These are phyloP conservation scores for Himalopsyche phryganea DNA, from an alignment of 1,140 invertebrate species.

Conservation along the genomic window DNA sequence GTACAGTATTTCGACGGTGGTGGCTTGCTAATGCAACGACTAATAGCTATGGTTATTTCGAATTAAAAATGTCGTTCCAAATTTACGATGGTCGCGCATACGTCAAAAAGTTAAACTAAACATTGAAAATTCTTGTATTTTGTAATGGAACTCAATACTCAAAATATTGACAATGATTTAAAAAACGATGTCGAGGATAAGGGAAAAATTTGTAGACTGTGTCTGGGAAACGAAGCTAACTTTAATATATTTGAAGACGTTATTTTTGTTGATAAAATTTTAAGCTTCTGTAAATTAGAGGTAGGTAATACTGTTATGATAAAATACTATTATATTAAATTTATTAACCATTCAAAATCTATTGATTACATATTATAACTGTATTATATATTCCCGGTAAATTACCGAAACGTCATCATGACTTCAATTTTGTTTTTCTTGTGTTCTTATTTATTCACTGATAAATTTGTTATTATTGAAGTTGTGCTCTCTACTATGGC, in stretches of 20 bases:
- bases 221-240: conserved; percentile 12
- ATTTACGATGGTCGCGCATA: too few species aligned
- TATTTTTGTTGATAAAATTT: conserved; percentile 11
- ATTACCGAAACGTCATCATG: not conserved
- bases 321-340: not conserved
- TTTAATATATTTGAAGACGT: conserved; percentile 16
- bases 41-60: too few species aligned
- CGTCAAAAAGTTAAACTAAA: too few species aligned
- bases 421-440: not conserved
- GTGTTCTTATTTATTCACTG: not conserved
- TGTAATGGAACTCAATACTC: too few species aligned
- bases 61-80: too few species aligned
- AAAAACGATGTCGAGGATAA: conserved; percentile 11
- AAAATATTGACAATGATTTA: too few species aligned
- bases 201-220: conserved; percentile 17
- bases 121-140: too few species aligned
- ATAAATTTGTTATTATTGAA: not conserved
- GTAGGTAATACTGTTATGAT: conserved; percentile 2
- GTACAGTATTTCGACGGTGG: too few species aligned
- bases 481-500: too few species aligned
- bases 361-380: not conserved
- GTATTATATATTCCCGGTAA: not conserved
- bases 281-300: conserved; percentile 11
- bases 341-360: not conserved
- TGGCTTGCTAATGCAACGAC: too few species aligned